Base-by-base conservation (phyloP, 1,140 invertebrate genomes). In the Argopecten irradians region DNA sequence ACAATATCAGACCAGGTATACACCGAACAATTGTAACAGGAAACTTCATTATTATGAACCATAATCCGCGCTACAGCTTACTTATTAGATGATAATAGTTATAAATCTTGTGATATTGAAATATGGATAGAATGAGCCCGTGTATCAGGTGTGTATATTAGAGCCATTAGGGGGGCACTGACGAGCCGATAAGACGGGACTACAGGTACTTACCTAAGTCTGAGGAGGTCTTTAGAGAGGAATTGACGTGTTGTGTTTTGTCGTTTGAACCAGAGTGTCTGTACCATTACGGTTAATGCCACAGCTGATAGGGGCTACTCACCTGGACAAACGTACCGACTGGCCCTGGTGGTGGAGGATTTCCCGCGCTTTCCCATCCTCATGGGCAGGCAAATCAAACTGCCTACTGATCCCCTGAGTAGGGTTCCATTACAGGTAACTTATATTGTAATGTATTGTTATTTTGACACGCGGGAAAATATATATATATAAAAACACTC, bases 381-480 rank as follows among this genome's bases (percentile, higher is more conserved):
- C 28, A 71, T 87, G 28, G 82, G 55, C 1, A 82, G 36, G 19
- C n/a, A 39, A 39, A n/a, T 83, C 55, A 71, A 39, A 16, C 35
- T 83, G 36, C 71, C 86, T 16, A 83, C 71, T 34, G 34, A 87
- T 22, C 71, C 86, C 36, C 22, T 87, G 32, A 87, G 82, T 39
- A 83, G 22, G 32, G n/a, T 87, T 19, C 86, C 86, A 28, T 32
- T 87, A 3, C 86, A 87, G 86, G 86, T 87, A 84, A 71, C 1
- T n/a, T 28, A 3, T 8, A 7, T 11, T n/a, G 55, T 1, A 28
- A 11, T 71, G 2, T 71, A 7, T n/a, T 5, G 22, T 55, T 71
- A 11, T 71, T n/a, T 71, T 1, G 1, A 71, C 7, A 28, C 55
- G n/a, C n/a, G n/a, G n/a, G n/a, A n/a, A n/a, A n/a, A n/a, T n/a